Base-by-base conservation (phyloP, 2,888 invertebrate genomes). In the Sinotaia quadrata region DNA sequence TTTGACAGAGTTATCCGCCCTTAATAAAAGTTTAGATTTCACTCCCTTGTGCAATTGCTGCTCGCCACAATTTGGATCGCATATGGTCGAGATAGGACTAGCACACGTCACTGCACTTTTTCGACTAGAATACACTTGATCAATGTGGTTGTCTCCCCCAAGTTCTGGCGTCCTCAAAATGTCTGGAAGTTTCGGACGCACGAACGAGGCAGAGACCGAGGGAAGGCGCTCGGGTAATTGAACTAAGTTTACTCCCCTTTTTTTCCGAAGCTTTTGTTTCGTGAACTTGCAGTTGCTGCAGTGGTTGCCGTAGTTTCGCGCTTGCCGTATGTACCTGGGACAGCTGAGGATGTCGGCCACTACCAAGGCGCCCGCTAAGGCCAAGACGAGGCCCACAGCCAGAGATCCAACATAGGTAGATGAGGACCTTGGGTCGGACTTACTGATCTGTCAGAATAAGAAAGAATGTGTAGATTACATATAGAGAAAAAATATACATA, bases 321-420 rank as follows among this genome's bases (percentile, higher is more conserved):
- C 41, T 15, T 65, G 33, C 24, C 7, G 7, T 18, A 65, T 3
- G 44, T 59, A 52, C n/a, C 59, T 21, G 12, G 52, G 58, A 8
- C 51, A 44, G 31, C 59, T 67, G 21, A 67, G 27, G 12, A 67
- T 37, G 60, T 67, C 67, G 3, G 60, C 37, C 15, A 58, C 34
- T n/a, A 67, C 67, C 52, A 67, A 37, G 12, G 52, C 31, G 1
- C 59, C 59, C 41, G 60, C 37, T 5, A 67, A 31, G 2, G 12
- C 21, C 15, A 52, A 0, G 10, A 52, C 51, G 21, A 67, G n/a
- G 18, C 52, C 59, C 60, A 67, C 31, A 1, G 62, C 68, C 12
- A 68, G 1, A 18, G 57, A 44, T 2, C 68, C 68, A 21, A 68
- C 57, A 37, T 56, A 62, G 37, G 61, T 54, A 37, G 68, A 57